These are phyloP conservation scores for Orestias chungarensis DNA, from an alignment of 2,797 vertebrate genomes.

Conservation along the genomic window DNA sequence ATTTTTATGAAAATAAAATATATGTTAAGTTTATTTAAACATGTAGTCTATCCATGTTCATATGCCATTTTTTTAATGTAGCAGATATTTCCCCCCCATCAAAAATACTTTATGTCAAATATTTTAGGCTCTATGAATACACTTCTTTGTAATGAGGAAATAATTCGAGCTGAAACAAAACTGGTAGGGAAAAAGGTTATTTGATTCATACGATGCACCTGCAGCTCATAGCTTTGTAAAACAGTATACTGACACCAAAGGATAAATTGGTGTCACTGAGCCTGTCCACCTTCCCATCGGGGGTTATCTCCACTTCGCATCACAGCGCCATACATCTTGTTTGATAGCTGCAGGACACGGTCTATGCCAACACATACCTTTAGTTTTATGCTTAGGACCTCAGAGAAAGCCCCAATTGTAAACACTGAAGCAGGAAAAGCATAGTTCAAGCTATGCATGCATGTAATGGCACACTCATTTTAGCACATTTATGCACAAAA, in stretches of 20 bases:
- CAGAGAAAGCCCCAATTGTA: constrained; percentile 18
- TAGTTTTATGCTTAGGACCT: constrained; percentile 37
- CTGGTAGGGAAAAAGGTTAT: constrained; percentile 32
- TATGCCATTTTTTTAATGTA: constrained; percentile 9
- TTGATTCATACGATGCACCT: constrained; percentile 37
- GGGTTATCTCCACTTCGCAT: constrained; percentile 50
- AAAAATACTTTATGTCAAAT: neutral
- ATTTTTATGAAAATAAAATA: constrained; percentile 39
- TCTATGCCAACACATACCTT: constrained; percentile 53
- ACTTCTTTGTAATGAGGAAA: constrained; percentile 21
- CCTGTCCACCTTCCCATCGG: constrained; percentile 53
- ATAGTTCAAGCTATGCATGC: neutral
- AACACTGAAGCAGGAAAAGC: constrained; percentile 20
- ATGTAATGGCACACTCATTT: neutral
- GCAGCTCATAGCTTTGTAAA: constrained; percentile 43
- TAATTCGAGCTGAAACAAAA: neutral
- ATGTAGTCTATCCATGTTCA: constrained; percentile 22
- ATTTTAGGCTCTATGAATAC: constrained; percentile 8
- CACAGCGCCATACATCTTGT: constrained; percentile 66
- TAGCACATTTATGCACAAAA: constrained; percentile 1
- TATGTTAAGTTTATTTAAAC: constrained; percentile 13
- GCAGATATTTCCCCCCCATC: neutral
- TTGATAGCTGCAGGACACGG: constrained; percentile 61
- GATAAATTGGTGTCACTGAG: constrained; percentile 71
- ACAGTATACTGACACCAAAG: constrained; percentile 67